Conservation (phyloP, 2,113 vertebrate species). For the Mastomys natalensis region DNA sequence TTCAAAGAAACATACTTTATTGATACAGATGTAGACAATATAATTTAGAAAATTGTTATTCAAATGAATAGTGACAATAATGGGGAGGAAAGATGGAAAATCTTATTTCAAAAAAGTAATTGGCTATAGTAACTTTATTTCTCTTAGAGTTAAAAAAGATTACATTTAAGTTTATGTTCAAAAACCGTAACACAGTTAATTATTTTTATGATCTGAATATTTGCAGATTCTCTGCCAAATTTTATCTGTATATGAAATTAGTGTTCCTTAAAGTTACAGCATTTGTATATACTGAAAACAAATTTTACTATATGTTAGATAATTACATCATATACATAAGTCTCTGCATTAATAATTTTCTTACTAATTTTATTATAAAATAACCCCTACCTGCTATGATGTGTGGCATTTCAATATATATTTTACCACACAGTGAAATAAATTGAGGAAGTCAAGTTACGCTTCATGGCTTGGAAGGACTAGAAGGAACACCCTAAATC, state of each 20-base stretch:
- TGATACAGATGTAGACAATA: conserved; percentile 1
- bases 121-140: neutral
- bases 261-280: neutral
- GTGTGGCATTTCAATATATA: neutral
- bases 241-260: conserved; percentile 14
- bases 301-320: conserved; percentile 6
- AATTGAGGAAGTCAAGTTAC: neutral
- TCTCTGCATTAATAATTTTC: neutral
- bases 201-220: conserved; percentile 11
- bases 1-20: conserved; percentile 42
- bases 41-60: conserved; percentile 35
- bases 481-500: neutral
- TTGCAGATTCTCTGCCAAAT: neutral
- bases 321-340: neutral
- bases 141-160: neutral
- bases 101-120: conserved; percentile 36
- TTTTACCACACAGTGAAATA: conserved; percentile 37
- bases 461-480: neutral
- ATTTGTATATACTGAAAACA: neutral
- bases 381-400: neutral
- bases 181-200: neutral
- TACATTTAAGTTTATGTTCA: neutral
- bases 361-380: conserved; percentile 39
- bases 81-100: neutral
- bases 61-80: neutral